A percentile compares a stretch with the other conserved stretches of the same genome.
These are phyloP conservation scores for Manis pentadactyla DNA, from an alignment of 2,797 vertebrate species.

Conservation along the genomic window DNA sequence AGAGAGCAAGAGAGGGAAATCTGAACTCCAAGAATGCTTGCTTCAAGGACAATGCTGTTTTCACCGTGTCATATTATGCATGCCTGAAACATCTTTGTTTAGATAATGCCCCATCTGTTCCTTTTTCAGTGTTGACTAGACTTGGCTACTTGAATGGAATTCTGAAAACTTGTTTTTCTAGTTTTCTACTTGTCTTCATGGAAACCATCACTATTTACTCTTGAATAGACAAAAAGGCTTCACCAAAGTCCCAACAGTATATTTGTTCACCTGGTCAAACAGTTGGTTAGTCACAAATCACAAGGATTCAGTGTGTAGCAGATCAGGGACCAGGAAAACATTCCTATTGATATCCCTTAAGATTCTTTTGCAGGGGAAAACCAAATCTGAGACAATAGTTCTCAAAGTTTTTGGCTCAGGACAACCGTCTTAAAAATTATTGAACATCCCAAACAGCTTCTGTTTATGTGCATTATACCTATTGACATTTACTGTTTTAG, in stretches of 20 bases:
- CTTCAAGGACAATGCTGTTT: background rate
- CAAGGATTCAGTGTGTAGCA: background rate
- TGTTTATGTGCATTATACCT: background rate
- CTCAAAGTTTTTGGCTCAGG: conserved; percentile 3
- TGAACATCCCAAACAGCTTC: background rate
- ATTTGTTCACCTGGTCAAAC: conserved; percentile 15
- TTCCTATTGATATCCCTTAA: background rate
- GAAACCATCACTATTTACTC: background rate
- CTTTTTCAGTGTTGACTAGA: background rate
- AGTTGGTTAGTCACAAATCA: background rate
- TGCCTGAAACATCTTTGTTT: conserved; percentile 50
- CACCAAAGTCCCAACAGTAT: background rate
- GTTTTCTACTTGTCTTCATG: conserved; percentile 50
- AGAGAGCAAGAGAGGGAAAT: background rate
- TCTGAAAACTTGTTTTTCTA: conserved; percentile 52
- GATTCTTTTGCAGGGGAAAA: conserved; percentile 20
- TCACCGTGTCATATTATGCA: background rate
- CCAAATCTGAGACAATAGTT: background rate
- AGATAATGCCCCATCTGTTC: conserved; percentile 23
- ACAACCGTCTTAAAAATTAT: background rate
- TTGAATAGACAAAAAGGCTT: background rate
- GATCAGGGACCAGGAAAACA: background rate
- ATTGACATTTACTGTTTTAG: background rate
- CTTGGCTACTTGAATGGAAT: conserved; percentile 49
- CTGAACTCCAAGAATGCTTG: background rate